Evolutionary conservation across 1,140 invertebrate genomes (phyloP), one percentile per base, ranked within the genome.

Genomic region (Tenebrio molitor): DNA sequence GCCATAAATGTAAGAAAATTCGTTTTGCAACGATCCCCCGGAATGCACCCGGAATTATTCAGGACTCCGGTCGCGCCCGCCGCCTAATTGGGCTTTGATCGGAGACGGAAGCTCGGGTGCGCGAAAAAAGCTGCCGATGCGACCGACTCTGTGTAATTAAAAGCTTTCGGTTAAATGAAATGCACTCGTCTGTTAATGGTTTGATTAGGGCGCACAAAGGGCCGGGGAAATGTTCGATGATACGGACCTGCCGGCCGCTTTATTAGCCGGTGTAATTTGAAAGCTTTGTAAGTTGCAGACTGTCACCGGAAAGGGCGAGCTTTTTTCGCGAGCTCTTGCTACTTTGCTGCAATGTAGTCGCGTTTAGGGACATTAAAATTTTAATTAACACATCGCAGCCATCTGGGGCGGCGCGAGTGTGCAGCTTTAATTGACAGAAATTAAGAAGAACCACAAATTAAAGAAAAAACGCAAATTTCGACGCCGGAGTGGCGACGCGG

Each of bases 1-100:
- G 39, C 15, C 64, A 66, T 66, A 66, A 66, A 66, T 66, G 64
- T 66, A 66, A 44, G 14, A 44, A 66, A 66, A 66, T 66, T 66
- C 44, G 64, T 66, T 66, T 42, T 42, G 23, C 36, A 66, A 66
- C 36, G 44, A 66, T 42, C 64, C 36, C 42, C 23, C 36, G 21
- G 10, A 16, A 66, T 36, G 14, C 12, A 58, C 10, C 19, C 50
- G 50, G 10, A 25, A 19, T 15, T 12, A 29, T 58, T 58, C 25
- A 15, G 50, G 23, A 58, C n/a, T n/a, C n/a, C n/a, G n/a, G n/a
- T n/a, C n/a, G n/a, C n/a, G n/a, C n/a, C n/a, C n/a, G n/a, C n/a
- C n/a, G n/a, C n/a, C n/a, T n/a, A n/a, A n/a, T n/a, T n/a, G n/a
- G 25, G 25, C 19, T 58, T 58, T 12, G 2, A 17, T n/a, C n/a